Percentiles rank a stretch among this genome's conserved stretches.
These are phyloP conservation scores for Karalla daura DNA, from an alignment of 2,797 vertebrate genomes.

Conservation along the genomic window DNA sequence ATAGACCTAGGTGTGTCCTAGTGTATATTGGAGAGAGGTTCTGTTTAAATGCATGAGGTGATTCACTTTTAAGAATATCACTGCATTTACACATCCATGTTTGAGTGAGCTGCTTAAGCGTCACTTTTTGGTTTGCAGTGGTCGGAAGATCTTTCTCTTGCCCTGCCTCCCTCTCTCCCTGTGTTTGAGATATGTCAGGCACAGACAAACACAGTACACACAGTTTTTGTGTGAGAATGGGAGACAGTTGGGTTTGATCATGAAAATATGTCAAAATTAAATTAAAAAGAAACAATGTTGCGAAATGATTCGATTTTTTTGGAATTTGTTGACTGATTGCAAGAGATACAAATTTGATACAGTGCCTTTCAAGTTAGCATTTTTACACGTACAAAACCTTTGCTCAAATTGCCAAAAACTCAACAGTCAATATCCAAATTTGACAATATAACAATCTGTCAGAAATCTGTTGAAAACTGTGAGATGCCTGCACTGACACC, in stretches of 20 bases:
- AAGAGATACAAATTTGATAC: background rate
- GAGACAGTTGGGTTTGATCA: background rate
- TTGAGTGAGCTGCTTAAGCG: slow-evolving; percentile 17
- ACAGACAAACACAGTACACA: background rate
- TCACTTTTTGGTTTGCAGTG: slow-evolving; percentile 15
- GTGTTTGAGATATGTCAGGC: slow-evolving; percentile 34
- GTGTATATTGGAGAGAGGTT: slow-evolving; percentile 60
- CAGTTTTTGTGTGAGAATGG: background rate
- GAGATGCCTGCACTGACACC: background rate
- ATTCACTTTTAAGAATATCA: slow-evolving; percentile 7
- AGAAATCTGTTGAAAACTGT: background rate
- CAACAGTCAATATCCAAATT: background rate
- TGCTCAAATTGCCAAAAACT: background rate
- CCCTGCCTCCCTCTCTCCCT: slow-evolving; percentile 1
- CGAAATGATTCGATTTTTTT: slow-evolving; percentile 7
- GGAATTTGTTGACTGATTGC: background rate
- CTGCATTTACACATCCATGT: slow-evolving; percentile 32
- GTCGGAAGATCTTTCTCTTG: slow-evolving; percentile 15
- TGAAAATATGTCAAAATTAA: background rate
- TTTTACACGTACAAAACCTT: background rate
- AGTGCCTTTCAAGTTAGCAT: background rate
- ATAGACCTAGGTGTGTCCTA: slow-evolving; percentile 56
- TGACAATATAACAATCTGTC: background rate
- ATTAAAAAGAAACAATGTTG: background rate
- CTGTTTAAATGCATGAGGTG: slow-evolving; percentile 51